Percentiles rank a stretch among this genome's conserved stretches.
phyloP scores from a whole-genome alignment of 2,113 vertebrate species.

The Plestiodon gilberti region DNA sequence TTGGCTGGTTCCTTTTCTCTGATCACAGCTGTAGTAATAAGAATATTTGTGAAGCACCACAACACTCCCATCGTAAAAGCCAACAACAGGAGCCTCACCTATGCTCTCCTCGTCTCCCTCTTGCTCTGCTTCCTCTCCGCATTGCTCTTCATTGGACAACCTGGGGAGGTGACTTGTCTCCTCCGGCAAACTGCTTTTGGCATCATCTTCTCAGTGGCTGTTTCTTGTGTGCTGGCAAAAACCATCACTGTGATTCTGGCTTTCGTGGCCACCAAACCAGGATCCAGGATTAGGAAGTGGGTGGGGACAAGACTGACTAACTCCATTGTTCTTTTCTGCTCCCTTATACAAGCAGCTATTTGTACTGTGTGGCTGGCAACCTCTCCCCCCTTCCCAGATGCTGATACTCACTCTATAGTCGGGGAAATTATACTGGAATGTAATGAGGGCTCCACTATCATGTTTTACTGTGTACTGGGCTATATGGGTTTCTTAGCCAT shows the following conservation, averaged over 20 bases:
- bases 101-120: neutral
- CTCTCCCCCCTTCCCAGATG: neutral
- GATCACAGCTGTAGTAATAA: neutral
- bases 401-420: neutral
- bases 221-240: neutral
- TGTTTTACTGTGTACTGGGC: too few relatives aligned
- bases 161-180: neutral
- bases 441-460: neutral
- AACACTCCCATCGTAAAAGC: too few relatives aligned
- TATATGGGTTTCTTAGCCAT: too few relatives aligned
- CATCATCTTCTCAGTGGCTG: neutral
- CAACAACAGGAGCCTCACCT: too few relatives aligned
- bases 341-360: neutral
- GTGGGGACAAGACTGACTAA: neutral
- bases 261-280: neutral
- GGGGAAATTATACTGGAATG: neutral
- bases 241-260: neutral
- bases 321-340: neutral
- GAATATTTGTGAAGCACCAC: too few relatives aligned
- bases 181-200: neutral
- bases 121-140: neutral
- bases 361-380: too few relatives aligned
- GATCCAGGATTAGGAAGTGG: neutral
- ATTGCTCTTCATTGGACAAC: neutral
- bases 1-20: neutral